Percentiles rank a stretch among this genome's conserved stretches.
Evolutionary conservation across 1,140 invertebrate species (phyloP).

Genomic region (Pseudoatta argentina): DNA sequence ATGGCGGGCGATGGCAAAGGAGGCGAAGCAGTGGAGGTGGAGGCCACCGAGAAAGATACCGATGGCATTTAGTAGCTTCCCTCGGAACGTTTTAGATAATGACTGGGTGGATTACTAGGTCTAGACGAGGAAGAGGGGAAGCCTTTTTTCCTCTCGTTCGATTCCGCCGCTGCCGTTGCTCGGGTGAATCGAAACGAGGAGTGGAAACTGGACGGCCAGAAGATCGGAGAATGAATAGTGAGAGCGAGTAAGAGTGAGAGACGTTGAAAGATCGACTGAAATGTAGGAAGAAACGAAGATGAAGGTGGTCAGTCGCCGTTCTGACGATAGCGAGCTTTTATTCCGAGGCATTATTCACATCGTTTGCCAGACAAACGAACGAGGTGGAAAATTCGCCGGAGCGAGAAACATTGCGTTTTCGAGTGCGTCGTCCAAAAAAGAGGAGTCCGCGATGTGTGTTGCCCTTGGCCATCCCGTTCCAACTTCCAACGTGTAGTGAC

Average conservation of each 20-base stretch:
- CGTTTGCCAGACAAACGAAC: conserved; percentile 47
- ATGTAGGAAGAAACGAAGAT: conserved; percentile 19
- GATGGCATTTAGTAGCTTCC: conserved; percentile 75
- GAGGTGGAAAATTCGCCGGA: conserved; percentile 60
- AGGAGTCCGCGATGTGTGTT: background rate
- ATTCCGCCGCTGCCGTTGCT: conserved; percentile 35
- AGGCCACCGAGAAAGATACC: conserved; percentile 73
- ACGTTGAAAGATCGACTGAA: background rate
- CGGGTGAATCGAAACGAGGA: background rate
- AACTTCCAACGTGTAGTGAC: no score
- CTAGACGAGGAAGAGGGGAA: conserved; percentile 40
- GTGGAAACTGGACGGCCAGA: background rate
- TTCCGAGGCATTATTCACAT: conserved; percentile 55
- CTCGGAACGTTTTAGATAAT: conserved; percentile 77
- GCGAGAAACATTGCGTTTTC: conserved; percentile 68
- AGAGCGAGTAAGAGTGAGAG: background rate
- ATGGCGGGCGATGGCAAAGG: conserved; percentile 56
- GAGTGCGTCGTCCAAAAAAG: conserved; percentile 46
- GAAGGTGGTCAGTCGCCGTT: conserved; percentile 34
- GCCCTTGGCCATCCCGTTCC: background rate
- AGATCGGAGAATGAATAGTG: conserved; percentile 5
- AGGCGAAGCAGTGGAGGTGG: conserved; percentile 10
- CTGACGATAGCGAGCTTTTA: conserved; percentile 50
- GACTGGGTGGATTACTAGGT: conserved; percentile 66
- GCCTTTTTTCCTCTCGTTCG: conserved; percentile 67